phyloP scores from a whole-genome alignment of 2,797 vertebrate species.

The Poecilia picta region DNA sequence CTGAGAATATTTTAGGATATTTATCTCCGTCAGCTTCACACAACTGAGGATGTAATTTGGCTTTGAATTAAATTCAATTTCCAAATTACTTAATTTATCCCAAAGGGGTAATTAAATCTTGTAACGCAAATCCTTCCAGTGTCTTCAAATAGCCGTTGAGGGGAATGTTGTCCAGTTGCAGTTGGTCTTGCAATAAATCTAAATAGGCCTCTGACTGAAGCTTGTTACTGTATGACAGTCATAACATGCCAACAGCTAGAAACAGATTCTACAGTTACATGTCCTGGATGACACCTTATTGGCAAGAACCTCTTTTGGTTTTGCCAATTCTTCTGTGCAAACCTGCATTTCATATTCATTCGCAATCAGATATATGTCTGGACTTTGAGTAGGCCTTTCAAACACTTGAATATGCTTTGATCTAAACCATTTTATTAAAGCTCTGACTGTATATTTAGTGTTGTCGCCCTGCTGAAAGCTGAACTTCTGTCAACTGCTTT shows the following conservation, averaged over 20 bases:
- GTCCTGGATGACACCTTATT: no score
- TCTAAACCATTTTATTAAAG: neutral
- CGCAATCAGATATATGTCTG: neutral
- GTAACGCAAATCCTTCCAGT: neutral
- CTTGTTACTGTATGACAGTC: neutral
- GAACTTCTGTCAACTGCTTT: no score
- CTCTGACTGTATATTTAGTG: neutral
- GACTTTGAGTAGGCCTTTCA: neutral
- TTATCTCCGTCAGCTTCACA: neutral
- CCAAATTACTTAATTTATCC: neutral
- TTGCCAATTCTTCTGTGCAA: neutral
- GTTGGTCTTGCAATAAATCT: neutral
- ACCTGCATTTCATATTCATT: neutral
- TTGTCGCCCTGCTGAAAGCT: neutral
- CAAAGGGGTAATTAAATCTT: neutral
- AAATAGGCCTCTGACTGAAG: neutral
- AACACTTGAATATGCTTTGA: neutral
- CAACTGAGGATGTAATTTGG: neutral
- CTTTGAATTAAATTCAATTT: neutral
- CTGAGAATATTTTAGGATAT: neutral
- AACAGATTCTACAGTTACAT: no score
- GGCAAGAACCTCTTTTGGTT: neutral
- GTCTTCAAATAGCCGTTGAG: neutral
- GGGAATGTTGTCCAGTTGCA: neutral
- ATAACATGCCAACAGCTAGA: no score